Conservation (phyloP, 1,140 invertebrate genomes). For the Aporrectodea caliginosa region DNA sequence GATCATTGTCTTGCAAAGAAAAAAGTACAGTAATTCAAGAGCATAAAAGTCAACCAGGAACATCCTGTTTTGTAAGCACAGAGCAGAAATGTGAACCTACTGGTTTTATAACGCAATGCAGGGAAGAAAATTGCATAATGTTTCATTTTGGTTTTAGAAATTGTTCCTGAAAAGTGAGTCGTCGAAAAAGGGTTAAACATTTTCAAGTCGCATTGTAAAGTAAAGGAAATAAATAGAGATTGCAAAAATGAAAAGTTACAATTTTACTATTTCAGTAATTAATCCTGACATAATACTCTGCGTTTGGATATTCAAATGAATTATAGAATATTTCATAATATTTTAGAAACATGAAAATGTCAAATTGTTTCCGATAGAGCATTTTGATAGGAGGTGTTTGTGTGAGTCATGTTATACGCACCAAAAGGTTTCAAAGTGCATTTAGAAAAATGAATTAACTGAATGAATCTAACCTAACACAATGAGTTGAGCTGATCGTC, state of each 20-base stretch:
- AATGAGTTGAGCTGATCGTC: neutral
- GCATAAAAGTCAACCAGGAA: no score
- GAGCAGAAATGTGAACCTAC: neutral
- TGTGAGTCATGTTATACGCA: neutral
- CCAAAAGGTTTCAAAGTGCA: no score
- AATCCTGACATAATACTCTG: no score
- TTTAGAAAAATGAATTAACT: neutral
- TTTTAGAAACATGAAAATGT: neutral
- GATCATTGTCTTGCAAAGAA: neutral
- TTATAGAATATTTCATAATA: neutral
- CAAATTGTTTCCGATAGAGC: no score
- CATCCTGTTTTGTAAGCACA: no score
- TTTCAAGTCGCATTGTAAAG: no score
- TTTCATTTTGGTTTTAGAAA: neutral
- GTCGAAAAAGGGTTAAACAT: neutral
- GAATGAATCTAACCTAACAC: neutral
- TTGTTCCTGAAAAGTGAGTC: neutral
- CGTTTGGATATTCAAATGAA: neutral
- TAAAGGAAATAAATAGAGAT: no score
- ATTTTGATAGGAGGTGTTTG: no score
- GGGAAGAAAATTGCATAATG: no score
- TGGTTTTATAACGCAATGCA: neutral
- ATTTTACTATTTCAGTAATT: no score
- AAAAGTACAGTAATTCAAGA: no score
- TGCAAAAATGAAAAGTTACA: no score